These are phyloP conservation scores for Lissonota sp. DNA, from an alignment of 2,888 invertebrate species.

Conservation along the genomic window DNA sequence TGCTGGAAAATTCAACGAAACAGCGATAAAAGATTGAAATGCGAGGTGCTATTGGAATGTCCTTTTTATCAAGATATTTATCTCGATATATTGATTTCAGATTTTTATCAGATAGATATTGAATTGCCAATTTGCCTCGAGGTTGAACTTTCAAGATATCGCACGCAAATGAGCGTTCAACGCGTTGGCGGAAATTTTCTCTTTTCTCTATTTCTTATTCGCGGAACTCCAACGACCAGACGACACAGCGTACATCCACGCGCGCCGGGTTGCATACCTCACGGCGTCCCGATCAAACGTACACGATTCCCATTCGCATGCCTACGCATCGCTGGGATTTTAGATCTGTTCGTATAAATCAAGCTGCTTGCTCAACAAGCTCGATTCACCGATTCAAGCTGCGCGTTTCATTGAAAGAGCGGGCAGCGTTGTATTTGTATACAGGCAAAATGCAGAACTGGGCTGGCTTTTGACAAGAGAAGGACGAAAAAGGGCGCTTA, in stretches of 20 bases:
- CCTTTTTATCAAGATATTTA: too few relatives aligned
- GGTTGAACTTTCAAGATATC: background rate
- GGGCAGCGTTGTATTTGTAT: background rate
- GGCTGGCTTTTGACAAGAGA: constrained; percentile 15
- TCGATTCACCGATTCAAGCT: constrained; percentile 37
- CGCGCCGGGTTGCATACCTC: constrained; percentile 35
- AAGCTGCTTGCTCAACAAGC: constrained; percentile 18
- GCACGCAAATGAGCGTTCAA: background rate
- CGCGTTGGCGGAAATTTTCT: background rate
- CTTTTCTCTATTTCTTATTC: background rate
- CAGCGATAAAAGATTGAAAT: too few relatives aligned
- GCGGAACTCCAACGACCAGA: background rate
- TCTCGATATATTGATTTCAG: too few relatives aligned
- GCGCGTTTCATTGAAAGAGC: constrained; percentile 23
- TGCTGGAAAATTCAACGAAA: too few relatives aligned
- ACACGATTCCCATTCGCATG: background rate
- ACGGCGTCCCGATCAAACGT: background rate
- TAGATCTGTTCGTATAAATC: constrained; percentile 42
- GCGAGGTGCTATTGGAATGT: too few relatives aligned
- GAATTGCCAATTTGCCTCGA: background rate
- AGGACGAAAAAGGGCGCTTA: constrained; percentile 21
- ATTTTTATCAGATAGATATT: too few relatives aligned
- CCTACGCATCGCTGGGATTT: constrained; percentile 25
- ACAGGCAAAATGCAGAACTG: background rate
- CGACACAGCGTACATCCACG: constrained; percentile 11